Evolutionary conservation across 2,797 vertebrate genomes (phyloP).

Genomic region (Anolis apletophallus): DNA sequence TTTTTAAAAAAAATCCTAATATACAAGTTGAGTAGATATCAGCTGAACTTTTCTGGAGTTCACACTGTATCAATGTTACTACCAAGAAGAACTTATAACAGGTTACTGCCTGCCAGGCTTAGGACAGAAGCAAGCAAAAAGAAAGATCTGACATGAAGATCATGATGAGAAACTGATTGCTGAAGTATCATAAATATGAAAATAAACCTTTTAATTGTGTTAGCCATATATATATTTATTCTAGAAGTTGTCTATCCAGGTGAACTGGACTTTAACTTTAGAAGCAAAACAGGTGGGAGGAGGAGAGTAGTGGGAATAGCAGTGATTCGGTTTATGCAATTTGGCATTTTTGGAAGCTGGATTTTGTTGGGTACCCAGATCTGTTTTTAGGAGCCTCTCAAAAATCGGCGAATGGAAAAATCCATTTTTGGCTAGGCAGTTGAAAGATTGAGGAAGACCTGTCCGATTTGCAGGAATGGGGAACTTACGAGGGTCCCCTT

Average conservation of each 20-base stretch:
- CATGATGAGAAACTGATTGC: not conserved
- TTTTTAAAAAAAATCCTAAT: not conserved
- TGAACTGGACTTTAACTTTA: not conserved
- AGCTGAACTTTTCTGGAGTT: not conserved
- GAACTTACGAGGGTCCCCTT: no score
- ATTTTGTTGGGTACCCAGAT: no score
- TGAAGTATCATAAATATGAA: not conserved
- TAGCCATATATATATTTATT: not conserved
- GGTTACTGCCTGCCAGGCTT: not conserved
- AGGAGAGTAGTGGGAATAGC: no score
- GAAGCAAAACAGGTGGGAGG: not conserved
- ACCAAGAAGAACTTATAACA: not conserved
- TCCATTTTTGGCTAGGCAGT: no score
- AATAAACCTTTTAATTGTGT: not conserved
- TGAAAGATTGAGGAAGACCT: no score
- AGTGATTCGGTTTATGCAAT: no score
- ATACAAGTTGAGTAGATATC: not conserved
- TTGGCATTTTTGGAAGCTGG: no score
- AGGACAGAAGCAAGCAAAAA: not conserved
- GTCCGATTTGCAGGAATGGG: no score
- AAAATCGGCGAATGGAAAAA: no score
- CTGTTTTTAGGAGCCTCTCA: no score
- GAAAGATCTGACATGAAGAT: no score
- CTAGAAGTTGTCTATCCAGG: not conserved
- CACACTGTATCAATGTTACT: no score